Conservation (phyloP, 2,797 vertebrate species). For the Lagorchestes hirsutus region DNA sequence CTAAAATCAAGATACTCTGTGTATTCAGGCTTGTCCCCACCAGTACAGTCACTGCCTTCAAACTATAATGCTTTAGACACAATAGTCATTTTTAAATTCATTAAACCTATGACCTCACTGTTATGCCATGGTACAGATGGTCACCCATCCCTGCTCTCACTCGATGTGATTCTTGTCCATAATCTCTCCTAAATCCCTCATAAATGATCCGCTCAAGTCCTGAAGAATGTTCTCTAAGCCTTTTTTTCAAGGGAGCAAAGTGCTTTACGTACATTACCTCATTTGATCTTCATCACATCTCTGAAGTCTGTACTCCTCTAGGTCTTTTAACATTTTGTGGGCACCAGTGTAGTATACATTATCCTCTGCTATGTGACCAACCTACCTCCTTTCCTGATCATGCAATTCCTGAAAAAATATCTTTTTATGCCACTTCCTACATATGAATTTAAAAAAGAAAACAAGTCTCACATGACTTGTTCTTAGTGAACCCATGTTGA, state of each 20-base stretch:
- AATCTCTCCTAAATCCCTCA: conserved; percentile 2
- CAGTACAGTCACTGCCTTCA: neutral
- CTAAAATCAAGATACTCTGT: neutral
- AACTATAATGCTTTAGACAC: neutral
- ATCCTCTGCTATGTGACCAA: neutral
- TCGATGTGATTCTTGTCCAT: neutral
- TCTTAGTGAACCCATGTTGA: neutral
- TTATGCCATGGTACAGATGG: neutral
- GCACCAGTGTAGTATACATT: neutral
- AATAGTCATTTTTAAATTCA: neutral
- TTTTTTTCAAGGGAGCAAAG: neutral
- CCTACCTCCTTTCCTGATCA: neutral
- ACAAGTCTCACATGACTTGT: neutral
- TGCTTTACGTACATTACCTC: neutral
- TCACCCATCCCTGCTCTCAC: neutral
- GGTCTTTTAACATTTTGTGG: neutral
- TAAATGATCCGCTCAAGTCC: neutral
- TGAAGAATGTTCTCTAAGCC: neutral
- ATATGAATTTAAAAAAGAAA: neutral
- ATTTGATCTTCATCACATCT: neutral
- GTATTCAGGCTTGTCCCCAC: neutral
- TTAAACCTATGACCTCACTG: neutral
- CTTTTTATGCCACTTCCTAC: neutral
- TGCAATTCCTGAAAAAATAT: neutral
- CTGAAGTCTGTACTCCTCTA: neutral